Evolutionary conservation across 2,797 vertebrate species (phyloP), one percentile per base, ranked within the genome.

Genomic region (Manis javanica): DNA sequence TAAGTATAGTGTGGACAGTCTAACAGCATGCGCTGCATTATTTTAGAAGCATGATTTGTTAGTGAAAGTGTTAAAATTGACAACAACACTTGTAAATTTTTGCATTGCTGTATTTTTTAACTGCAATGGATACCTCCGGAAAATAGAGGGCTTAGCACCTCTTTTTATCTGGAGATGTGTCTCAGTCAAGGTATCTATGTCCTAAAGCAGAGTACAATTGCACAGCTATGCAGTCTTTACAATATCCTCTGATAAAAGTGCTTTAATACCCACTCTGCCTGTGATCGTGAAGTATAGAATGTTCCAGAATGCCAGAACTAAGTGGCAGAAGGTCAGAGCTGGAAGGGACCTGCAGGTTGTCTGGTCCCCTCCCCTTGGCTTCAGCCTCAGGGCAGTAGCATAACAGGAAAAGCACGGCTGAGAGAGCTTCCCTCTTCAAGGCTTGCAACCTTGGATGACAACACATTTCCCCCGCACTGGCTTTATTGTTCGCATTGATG

Each of bases 361-460:
- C 9, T 37, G 9, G 31, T 24, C 2, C 4, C 55, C 13, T 26
- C 15, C 24, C 0, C 6, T 21, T 0, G 15, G 7, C 31, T 37
- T 37, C 37, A 37, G 5, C 19, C 10, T 42, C 29, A 55, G 64
- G 61, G n/a, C 79, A 39, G 2, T 34, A 16, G 37, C 86, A 26
- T 3, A 21, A 69, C 2, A 66, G 24, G 29, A 71, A 49, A 3
- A 21, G 3, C 21, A 9, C 19, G 10, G 7, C 11, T 23, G 10
- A 23, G 4, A 23, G 0, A 1, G 1, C 37, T 78, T 72, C n/a
- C 15, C 14, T 51, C 21, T 16, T 77, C 21, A 39, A 19, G 9
- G 2, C 7, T 59, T 24, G 21, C 0, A 14, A 11, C 1, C 13
- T 29, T 39, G 46, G 37, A 37, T 37, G 37, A 6, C 1, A 6